Evolutionary conservation across 1,140 invertebrate genomes (phyloP).

Genomic region (Drosophila prosaltans): DNA sequence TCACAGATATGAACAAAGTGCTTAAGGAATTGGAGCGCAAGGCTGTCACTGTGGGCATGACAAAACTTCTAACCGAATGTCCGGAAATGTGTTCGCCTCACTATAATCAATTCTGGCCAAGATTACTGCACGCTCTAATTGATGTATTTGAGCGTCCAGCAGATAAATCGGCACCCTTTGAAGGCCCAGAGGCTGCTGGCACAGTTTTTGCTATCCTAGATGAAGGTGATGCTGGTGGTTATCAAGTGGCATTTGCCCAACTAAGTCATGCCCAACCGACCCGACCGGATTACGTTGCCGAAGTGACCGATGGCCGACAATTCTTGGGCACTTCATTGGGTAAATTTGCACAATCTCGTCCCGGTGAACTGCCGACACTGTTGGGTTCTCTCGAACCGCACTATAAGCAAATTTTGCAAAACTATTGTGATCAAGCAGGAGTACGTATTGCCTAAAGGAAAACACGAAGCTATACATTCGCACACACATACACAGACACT

Average conservation of each 20-base stretch:
- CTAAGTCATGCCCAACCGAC: conserved; percentile 92
- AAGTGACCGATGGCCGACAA: conserved; percentile 87
- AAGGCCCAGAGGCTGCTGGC: conserved; percentile 87
- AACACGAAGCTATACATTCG: conserved; percentile 31
- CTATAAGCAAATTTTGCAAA: conserved; percentile 74
- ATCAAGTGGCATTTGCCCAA: conserved; percentile 95
- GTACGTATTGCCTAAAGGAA: conserved; percentile 62
- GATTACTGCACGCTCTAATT: conserved; percentile 89
- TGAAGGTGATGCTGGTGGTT: conserved; percentile 88
- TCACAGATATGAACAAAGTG: conserved; percentile 94
- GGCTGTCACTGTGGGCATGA: conserved; percentile 94
- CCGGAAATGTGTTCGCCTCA: conserved; percentile 80
- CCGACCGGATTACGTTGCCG: conserved; percentile 88
- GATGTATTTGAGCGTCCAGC: conserved; percentile 94
- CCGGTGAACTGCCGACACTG: conserved; percentile 85
- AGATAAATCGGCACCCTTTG: conserved; percentile 88
- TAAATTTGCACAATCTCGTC: conserved; percentile 86
- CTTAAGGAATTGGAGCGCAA: conserved; percentile 92
- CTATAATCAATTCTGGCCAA: conserved; percentile 80
- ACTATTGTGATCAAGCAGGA: conserved; percentile 78
- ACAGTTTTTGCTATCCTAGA: conserved; percentile 87
- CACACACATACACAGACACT: conserved; percentile 19
- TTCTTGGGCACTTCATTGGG: conserved; percentile 88
- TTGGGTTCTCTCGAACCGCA: conserved; percentile 66
- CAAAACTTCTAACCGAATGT: conserved; percentile 92